Conservation (phyloP, 2,888 invertebrate species). For the Cryptocheilus praepositus region DNA sequence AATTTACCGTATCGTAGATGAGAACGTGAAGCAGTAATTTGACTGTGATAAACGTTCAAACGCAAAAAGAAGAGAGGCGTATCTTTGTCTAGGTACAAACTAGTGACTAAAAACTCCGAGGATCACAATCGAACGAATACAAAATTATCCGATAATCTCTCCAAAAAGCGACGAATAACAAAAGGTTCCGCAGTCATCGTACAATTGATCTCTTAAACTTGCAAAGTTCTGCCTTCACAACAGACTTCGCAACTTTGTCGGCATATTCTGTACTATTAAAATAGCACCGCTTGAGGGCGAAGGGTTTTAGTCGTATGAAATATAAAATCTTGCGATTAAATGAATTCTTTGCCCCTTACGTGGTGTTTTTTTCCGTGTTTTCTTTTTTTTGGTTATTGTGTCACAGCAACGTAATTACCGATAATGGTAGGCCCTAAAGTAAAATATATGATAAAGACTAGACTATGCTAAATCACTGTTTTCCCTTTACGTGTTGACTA, state of each 20-base stretch:
- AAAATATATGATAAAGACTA: slow-evolving; percentile 53
- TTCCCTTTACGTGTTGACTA: slow-evolving; percentile 16
- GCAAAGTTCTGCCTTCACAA: background rate
- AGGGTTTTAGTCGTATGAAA: slow-evolving; percentile 52
- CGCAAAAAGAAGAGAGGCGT: too few relatives aligned
- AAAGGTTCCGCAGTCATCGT: background rate
- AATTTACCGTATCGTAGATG: too few relatives aligned
- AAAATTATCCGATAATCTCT: background rate
- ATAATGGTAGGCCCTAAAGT: slow-evolving; percentile 52
- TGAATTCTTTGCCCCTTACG: slow-evolving; percentile 8
- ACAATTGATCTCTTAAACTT: background rate
- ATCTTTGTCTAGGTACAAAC: too few relatives aligned
- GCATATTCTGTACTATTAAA: slow-evolving; percentile 6
- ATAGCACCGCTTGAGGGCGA: slow-evolving; percentile 33
- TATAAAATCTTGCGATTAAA: slow-evolving; percentile 61
- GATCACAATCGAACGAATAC: too few relatives aligned
- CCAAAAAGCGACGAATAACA: background rate
- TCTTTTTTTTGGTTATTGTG: slow-evolving; percentile 53
- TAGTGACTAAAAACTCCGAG: too few relatives aligned
- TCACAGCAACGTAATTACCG: slow-evolving; percentile 58
- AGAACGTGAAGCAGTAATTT: too few relatives aligned
- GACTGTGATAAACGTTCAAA: too few relatives aligned
- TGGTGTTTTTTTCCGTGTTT: background rate
- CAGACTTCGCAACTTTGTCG: too few relatives aligned
- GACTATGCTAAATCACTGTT: slow-evolving; percentile 63